Evolutionary conservation across 2,113 vertebrate genomes (phyloP).

Genomic region (Mesembrinibis cayennensis): DNA sequence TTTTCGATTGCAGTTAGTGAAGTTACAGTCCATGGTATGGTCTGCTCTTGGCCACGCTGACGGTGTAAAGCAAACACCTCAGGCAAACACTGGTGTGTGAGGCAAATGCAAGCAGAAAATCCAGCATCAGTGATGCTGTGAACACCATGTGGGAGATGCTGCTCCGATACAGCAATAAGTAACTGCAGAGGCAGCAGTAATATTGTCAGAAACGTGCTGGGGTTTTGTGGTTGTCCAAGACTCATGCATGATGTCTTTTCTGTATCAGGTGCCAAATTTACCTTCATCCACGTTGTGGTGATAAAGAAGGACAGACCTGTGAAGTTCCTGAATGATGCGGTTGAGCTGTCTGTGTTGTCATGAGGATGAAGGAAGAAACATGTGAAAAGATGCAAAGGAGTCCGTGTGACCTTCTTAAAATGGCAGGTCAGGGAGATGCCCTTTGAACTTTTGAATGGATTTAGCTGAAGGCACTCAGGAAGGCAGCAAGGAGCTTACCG

Average conservation of each 20-base stretch:
- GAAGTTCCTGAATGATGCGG: not conserved
- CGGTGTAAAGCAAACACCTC: not conserved
- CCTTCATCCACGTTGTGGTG: not conserved
- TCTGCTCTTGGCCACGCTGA: not conserved
- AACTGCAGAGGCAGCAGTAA: not conserved
- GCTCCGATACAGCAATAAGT: not conserved
- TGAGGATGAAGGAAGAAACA: not conserved
- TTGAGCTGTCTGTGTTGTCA: not conserved
- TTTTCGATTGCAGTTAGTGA: not conserved
- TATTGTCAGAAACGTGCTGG: not conserved
- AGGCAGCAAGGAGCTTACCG: not conserved
- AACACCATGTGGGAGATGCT: fast-evolving
- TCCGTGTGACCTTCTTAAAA: not conserved
- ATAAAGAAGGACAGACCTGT: not conserved
- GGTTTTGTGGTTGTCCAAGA: not conserved
- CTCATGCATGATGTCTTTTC: too few relatives aligned
- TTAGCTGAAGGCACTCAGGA: not conserved
- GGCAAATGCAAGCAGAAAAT: not conserved
- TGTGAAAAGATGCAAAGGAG: not conserved
- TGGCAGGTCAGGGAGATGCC: not conserved
- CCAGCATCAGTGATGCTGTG: not conserved
- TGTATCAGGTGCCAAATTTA: not conserved
- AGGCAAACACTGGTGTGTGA: not conserved
- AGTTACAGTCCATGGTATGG: not conserved
- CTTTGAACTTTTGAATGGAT: not conserved